These are phyloP conservation scores for Festucalex cinctus DNA, from an alignment of 2,113 vertebrate genomes.

Conservation along the genomic window DNA sequence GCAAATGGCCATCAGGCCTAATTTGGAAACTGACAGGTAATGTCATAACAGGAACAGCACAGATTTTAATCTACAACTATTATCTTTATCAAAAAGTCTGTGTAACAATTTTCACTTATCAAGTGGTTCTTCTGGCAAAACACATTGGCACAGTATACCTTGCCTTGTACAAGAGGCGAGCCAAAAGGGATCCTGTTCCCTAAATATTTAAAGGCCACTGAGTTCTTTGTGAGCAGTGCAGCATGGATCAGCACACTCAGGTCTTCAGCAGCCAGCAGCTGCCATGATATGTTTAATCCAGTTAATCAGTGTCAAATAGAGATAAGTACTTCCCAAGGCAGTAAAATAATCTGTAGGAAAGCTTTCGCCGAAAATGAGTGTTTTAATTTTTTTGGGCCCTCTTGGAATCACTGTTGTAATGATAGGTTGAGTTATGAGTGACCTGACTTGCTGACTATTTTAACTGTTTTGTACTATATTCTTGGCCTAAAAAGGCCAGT, in stretches of 20 bases:
- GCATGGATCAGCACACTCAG: constrained; percentile 15
- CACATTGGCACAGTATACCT: background rate
- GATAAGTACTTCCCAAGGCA: constrained; percentile 43
- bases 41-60: constrained; percentile 28
- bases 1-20: too few relatives aligned
- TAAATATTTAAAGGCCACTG: constrained; percentile 21
- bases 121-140: constrained; percentile 1
- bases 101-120: background rate
- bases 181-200: constrained; percentile 8
- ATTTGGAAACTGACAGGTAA: background rate
- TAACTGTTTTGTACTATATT: too few relatives aligned
- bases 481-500: too few relatives aligned
- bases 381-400: background rate
- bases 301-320: constrained; percentile 23
- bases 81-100: background rate
- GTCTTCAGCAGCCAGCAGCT: constrained; percentile 45
- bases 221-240: constrained; percentile 43
- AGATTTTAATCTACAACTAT: constrained; percentile 12
- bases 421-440: too few relatives aligned
- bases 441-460: too few relatives aligned
- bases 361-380: background rate
- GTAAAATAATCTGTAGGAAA: constrained; percentile 43
- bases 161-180: background rate
- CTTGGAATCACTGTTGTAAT: background rate
- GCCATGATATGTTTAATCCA: constrained; percentile 51